phyloP scores from a whole-genome alignment of 2,888 invertebrate species.

The Agrotis exclamationis region DNA sequence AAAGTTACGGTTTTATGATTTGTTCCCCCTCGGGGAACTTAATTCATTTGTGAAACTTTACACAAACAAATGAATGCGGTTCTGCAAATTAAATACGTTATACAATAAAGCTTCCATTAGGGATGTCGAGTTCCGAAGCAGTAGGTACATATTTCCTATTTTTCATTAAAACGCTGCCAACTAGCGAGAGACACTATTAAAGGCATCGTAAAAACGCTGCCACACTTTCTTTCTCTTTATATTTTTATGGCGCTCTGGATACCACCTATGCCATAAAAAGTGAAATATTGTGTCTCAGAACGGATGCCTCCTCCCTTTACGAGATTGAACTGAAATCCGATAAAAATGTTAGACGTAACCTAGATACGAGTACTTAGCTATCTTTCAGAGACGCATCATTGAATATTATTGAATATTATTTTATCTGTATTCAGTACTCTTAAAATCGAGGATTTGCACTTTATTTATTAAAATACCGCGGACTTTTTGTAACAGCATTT shows the following conservation, averaged over 20 bases:
- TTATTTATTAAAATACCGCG: no score
- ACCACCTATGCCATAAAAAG: conserved; percentile 88
- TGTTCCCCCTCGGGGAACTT: conserved; percentile 50
- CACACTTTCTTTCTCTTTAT: conserved; percentile 84
- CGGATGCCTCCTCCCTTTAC: conserved; percentile 84
- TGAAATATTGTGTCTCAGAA: conserved; percentile 88
- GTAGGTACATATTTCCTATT: conserved; percentile 22
- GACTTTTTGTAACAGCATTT: not conserved
- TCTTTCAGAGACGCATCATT: conserved; percentile 7
- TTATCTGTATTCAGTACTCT: not conserved
- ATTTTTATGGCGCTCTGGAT: conserved; percentile 84
- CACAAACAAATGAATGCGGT: conserved; percentile 49
- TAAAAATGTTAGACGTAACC: conserved; percentile 69
- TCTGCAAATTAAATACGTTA: conserved; percentile 54
- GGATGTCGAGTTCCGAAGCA: not conserved
- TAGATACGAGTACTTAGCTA: conserved; percentile 35
- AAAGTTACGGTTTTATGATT: conserved; percentile 56
- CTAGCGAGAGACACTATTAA: conserved; percentile 81
- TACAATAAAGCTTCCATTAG: conserved; percentile 22
- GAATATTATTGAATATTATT: conserved; percentile 12
- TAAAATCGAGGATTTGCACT: not conserved
- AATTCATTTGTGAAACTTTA: conserved; percentile 51
- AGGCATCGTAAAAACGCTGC: conserved; percentile 80
- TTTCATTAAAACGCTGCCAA: conserved; percentile 68
- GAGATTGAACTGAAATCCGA: conserved; percentile 86